These are phyloP conservation scores for Patella ulyssiponensis DNA, from an alignment of 2,888 invertebrate genomes.

Conservation along the genomic window DNA sequence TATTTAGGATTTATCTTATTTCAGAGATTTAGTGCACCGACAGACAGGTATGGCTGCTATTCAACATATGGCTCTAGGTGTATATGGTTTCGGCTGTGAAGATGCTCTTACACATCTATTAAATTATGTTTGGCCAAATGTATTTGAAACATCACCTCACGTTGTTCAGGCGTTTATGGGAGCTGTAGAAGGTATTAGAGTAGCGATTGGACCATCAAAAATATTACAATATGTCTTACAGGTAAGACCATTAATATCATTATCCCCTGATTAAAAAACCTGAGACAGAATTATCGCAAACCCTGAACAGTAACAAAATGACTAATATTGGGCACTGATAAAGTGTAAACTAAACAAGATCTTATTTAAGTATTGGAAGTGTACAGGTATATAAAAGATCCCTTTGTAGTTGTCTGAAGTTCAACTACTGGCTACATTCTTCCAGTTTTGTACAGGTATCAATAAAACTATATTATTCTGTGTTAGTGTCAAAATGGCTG, in stretches of 20 bases:
- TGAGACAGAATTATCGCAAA: no score
- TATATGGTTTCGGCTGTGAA: conserved; percentile 98
- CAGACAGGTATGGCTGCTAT: conserved; percentile 99
- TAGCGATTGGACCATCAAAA: conserved; percentile 96
- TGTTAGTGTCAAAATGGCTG: no score
- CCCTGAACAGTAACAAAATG: no score
- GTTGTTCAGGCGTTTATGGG: conserved; percentile 99
- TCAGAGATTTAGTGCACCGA: conserved; percentile 94
- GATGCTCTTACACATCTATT: conserved; percentile 96
- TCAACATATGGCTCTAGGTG: conserved; percentile 98
- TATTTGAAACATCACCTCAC: conserved; percentile 99
- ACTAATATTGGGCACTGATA: no score
- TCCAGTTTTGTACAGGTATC: no score
- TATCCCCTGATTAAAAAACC: no score
- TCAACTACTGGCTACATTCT: no score
- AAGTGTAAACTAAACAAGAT: no score
- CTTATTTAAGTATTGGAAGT: no score
- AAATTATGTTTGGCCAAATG: conserved; percentile 99
- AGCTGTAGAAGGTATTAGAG: conserved; percentile 96
- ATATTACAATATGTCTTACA: conserved; percentile 96
- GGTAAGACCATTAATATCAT: conserved; percentile 74
- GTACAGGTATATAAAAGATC: no score
- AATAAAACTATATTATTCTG: no score
- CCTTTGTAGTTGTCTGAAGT: no score
- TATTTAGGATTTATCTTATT: conserved; percentile 35